A percentile compares a stretch with the other conserved stretches of the same genome.
Evolutionary conservation across 1,140 invertebrate genomes (phyloP).

Genomic region (Heterodera carotae): DNA sequence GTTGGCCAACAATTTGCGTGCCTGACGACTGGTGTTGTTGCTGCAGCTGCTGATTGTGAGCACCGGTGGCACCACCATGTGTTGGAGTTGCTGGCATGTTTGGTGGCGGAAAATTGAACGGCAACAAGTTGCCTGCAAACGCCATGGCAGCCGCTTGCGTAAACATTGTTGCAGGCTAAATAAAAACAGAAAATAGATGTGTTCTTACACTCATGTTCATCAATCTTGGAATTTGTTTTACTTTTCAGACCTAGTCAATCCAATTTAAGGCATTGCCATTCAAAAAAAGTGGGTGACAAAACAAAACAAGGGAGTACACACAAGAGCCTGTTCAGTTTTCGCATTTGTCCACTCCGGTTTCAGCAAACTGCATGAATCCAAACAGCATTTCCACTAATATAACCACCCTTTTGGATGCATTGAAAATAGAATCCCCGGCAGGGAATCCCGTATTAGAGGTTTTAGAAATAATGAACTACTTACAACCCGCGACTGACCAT

Average conservation of each 20-base stretch:
- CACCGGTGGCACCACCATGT: not conserved
- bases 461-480: too few species aligned
- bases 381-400: too few species aligned
- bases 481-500: not conserved
- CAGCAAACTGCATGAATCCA: too few species aligned
- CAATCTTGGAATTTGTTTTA: not conserved
- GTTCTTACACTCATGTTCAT: too few species aligned
- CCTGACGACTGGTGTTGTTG: not conserved
- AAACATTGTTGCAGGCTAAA: constrained; percentile 17
- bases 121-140: constrained; percentile 11
- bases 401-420: too few species aligned
- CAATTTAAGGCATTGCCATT: too few species aligned
- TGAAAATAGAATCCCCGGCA: too few species aligned
- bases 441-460: too few species aligned
- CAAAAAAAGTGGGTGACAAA: too few species aligned
- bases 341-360: too few species aligned
- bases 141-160: constrained; percentile 33
- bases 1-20: not conserved
- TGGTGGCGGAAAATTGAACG: constrained; percentile 6
- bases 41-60: constrained; percentile 4
- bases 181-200: not conserved
- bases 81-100: not conserved
- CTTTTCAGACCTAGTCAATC: not conserved
- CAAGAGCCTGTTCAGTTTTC: too few species aligned
- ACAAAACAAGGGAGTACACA: too few species aligned